These are phyloP conservation scores for Rhea pennata DNA, from an alignment of 2,113 vertebrate genomes.

Conservation along the genomic window DNA sequence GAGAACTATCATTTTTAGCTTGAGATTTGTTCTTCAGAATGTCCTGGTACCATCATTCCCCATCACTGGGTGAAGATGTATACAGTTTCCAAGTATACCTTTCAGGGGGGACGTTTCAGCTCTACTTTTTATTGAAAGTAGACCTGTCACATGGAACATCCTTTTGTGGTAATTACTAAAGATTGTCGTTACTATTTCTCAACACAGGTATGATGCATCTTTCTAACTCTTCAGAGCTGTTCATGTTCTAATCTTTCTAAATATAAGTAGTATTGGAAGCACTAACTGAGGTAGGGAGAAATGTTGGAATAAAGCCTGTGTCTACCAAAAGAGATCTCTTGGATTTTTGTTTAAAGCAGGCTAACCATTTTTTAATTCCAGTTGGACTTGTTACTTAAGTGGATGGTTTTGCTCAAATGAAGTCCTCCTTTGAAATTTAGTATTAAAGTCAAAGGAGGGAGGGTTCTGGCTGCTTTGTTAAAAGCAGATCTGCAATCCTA, in stretches of 20 bases:
- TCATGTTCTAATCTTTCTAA: background rate
- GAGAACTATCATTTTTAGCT: background rate
- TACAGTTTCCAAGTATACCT: background rate
- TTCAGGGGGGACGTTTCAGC: background rate
- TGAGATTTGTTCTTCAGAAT: background rate
- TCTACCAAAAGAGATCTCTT: background rate
- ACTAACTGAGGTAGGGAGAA: background rate
- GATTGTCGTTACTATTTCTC: background rate
- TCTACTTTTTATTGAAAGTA: background rate
- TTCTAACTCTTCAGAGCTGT: accelerated
- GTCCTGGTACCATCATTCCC: background rate
- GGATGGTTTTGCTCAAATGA: background rate
- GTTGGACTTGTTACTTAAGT: background rate
- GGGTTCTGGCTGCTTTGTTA: background rate
- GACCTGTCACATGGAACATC: background rate
- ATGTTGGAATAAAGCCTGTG: background rate
- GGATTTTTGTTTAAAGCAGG: background rate
- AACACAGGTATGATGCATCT: background rate
- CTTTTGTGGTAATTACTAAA: background rate
- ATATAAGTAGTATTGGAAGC: background rate
- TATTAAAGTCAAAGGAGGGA: background rate
- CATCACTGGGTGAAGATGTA: background rate
- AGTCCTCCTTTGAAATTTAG: background rate
- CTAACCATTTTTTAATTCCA: background rate
- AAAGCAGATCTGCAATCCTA: background rate